Evolutionary conservation across 92 coral and sea anemone genomes (phyloP).

Genomic region (Parazoanthus atlanticus): DNA sequence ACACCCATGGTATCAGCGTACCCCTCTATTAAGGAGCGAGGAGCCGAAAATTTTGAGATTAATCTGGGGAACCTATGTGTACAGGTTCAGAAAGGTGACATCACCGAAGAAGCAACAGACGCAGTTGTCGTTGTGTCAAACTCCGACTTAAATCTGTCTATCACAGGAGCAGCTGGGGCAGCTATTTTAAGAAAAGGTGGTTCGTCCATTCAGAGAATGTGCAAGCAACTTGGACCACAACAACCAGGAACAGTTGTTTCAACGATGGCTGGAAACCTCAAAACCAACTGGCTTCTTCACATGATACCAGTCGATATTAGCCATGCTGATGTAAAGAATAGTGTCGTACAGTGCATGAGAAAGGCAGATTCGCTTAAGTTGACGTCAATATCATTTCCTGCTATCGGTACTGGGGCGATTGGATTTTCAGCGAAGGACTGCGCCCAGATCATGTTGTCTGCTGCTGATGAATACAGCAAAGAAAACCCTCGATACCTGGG

Average conservation of each 20-base stretch:
- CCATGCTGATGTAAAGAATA: slow-evolving; percentile 20
- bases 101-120: slow-evolving; percentile 61
- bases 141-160: slow-evolving; percentile 43
- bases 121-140: slow-evolving; percentile 61
- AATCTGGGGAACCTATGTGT: slow-evolving; percentile 50
- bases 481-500: slow-evolving; percentile 19
- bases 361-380: slow-evolving; percentile 4
- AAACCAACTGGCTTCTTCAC: slow-evolving; percentile 45
- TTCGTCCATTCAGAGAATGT: slow-evolving; percentile 47
- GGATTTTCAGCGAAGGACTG: slow-evolving; percentile 33
- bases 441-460: slow-evolving; percentile 39
- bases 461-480: slow-evolving; percentile 11
- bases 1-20: not conserved
- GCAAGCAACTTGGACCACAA: slow-evolving; percentile 21
- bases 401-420: slow-evolving; percentile 54
- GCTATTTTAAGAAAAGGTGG: slow-evolving; percentile 70
- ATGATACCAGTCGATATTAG: slow-evolving; percentile 21
- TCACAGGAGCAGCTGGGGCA: slow-evolving; percentile 59
- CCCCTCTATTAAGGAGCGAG: slow-evolving; percentile 32
- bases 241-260: slow-evolving; percentile 41
- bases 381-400: slow-evolving; percentile 55
- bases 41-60: slow-evolving; percentile 43
- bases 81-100: slow-evolving; percentile 57
- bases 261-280: slow-evolving; percentile 63
- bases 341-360: slow-evolving; percentile 37